Evolutionary conservation across 2,113 vertebrate genomes (phyloP).

Genomic region (Stictonetta naevosa): DNA sequence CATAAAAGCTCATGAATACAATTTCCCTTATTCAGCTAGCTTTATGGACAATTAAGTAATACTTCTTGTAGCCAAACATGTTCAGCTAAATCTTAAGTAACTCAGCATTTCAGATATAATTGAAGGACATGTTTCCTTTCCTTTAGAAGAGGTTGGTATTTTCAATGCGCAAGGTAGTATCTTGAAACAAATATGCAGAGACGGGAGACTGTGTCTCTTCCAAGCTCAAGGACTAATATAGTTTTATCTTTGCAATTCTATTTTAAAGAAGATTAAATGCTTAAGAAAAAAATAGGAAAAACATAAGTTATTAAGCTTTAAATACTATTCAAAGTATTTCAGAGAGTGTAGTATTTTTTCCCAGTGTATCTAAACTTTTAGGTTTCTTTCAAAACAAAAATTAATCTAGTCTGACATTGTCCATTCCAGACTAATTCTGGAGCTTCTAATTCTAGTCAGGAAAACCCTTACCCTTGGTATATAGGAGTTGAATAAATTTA

Average conservation of each 20-base stretch:
- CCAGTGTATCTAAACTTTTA: neutral
- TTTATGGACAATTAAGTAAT: neutral
- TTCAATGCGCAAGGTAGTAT: neutral
- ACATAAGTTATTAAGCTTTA: neutral
- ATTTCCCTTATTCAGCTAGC: neutral
- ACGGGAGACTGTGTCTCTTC: neutral
- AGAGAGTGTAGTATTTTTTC: fast-evolving
- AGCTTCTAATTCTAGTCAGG: neutral
- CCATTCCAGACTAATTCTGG: neutral
- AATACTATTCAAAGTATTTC: neutral
- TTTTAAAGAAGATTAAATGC: neutral
- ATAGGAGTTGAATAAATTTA: neutral
- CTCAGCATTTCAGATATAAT: neutral
- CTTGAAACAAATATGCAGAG: neutral
- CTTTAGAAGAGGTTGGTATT: neutral
- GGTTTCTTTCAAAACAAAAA: neutral
- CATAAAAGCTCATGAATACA: neutral
- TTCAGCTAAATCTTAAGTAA: neutral
- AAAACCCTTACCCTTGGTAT: neutral
- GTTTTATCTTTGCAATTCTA: neutral
- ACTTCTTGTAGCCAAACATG: neutral
- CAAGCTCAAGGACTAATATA: neutral
- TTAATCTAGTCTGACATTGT: neutral
- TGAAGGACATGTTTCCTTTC: neutral
- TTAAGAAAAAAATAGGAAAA: neutral